Base-by-base conservation (phyloP, 2,113 vertebrate genomes). In the Platycercus adscitus region DNA sequence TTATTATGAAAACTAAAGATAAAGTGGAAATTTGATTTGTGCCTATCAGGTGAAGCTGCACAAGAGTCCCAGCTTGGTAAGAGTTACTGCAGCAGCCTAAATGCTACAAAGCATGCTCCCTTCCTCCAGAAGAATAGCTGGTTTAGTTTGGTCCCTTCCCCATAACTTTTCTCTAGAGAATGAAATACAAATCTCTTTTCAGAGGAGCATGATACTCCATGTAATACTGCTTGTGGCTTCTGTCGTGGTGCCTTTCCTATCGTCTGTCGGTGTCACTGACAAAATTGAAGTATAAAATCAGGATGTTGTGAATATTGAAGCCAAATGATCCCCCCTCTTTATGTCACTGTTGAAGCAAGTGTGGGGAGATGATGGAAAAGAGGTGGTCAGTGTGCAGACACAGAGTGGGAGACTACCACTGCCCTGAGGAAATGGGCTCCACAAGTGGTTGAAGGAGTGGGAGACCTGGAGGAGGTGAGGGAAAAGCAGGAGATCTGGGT, bases 1-100 rank as follows among this genome's bases (percentile, higher is more conserved):
- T 44, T 41, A 76, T 89, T 95, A 80, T 71, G 81, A 75, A 80
- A 84, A 92, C 86, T 93, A 11, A 39, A 72, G 47, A 84, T 87
- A n/a, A 97, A 89, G 73, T 73, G 24, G 37, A 28, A 12, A 53
- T 94, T 91, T 93, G 69, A 89, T 88, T 87, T 95, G 60, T 95
- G 87, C 78, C 58, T 92, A 20, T 65, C 75, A 53, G 66, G 46
- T 81, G 86, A 76, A 87, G 88, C 95, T 75, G 39, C 9, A 5
- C 39, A 69, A 81, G 81, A 86, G 75, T 94, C 65, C 66, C 39
- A 83, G 52, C 47, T 76, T 91, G 31, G 80, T 88, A 85, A 69
- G 72, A 93, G 68, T 71, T 88, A 82, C 69, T 93, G 53, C 52
- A 88, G 68, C 41, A 91, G 24, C 76, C 49, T 65, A 33, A 78